These are phyloP conservation scores for Meiosimyza platycephala DNA, from an alignment of 2,888 invertebrate species.

Conservation along the genomic window DNA sequence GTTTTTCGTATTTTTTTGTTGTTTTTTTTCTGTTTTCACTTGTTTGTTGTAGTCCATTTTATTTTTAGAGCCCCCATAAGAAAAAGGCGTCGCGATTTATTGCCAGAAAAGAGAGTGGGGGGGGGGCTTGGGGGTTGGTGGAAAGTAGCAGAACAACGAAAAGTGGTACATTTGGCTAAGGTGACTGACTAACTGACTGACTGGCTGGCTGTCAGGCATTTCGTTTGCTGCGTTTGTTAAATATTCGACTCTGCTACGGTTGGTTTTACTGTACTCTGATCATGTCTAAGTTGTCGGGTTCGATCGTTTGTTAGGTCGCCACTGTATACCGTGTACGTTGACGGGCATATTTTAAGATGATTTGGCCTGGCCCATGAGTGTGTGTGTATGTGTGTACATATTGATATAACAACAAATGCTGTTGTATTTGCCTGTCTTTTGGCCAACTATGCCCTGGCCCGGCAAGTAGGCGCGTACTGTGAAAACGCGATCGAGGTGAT, in stretches of 20 bases:
- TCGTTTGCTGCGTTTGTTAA: neutral
- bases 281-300: neutral
- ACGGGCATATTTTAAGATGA: too few relatives aligned
- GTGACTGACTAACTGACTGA: constrained; percentile 7
- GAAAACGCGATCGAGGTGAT: constrained; percentile 34
- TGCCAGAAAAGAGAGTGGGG: neutral
- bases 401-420: too few relatives aligned
- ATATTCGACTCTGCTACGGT: neutral
- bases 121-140: neutral
- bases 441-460: too few relatives aligned
- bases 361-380: too few relatives aligned
- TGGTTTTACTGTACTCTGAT: neutral
- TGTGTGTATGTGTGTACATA: too few relatives aligned
- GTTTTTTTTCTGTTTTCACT: constrained; percentile 12
- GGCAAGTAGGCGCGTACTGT: neutral
- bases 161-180: neutral
- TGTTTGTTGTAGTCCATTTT: constrained; percentile 20
- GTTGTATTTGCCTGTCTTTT: too few relatives aligned
- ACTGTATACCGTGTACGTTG: too few relatives aligned
- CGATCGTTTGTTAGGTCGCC: neutral
- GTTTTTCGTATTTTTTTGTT: constrained; percentile 1
- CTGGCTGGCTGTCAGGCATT: constrained; percentile 21
- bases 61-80: constrained; percentile 28
- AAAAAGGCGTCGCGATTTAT: neutral
- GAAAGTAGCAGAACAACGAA: neutral